Conservation (phyloP, 2,888 invertebrate species). For the Miltochrista miniata region DNA sequence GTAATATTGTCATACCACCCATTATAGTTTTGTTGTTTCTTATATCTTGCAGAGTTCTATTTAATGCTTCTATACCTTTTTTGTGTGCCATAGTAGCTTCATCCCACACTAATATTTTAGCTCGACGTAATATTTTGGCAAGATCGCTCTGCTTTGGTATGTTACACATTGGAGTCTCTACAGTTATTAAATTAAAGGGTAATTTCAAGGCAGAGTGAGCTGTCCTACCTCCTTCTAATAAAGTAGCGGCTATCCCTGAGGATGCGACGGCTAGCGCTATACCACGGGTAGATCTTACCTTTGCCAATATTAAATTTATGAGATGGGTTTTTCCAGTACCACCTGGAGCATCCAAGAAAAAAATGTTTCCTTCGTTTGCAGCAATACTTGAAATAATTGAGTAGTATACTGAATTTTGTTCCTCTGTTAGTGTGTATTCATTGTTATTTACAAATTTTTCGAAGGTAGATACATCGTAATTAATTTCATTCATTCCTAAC, state of each 20-base stretch:
- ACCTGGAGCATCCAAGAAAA: background rate
- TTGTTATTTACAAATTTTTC: conserved; percentile 15
- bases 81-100: conserved; percentile 5
- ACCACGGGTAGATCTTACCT: conserved; percentile 14
- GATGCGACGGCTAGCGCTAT: conserved; percentile 13
- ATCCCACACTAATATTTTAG: too few species aligned
- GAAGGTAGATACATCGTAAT: too few species aligned
- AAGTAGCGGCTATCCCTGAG: conserved; percentile 12
- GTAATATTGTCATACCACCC: background rate
- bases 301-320: conserved; percentile 23
- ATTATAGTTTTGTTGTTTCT: too few species aligned
- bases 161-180: background rate
- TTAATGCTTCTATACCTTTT: too few species aligned
- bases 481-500: too few species aligned
- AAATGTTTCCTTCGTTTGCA: background rate
- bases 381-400: too few species aligned
- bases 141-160: background rate
- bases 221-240: conserved; percentile 16
- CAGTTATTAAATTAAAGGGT: conserved; percentile 5
- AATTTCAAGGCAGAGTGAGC: conserved; percentile 21
- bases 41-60: too few species aligned
- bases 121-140: conserved; percentile 25
- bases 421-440: too few species aligned
- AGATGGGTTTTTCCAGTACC: conserved; percentile 14
- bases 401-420: too few species aligned